Percentiles rank a stretch among this genome's conserved stretches.
These are phyloP conservation scores for Tipula vernalis DNA, from an alignment of 2,888 invertebrate species.

Conservation along the genomic window DNA sequence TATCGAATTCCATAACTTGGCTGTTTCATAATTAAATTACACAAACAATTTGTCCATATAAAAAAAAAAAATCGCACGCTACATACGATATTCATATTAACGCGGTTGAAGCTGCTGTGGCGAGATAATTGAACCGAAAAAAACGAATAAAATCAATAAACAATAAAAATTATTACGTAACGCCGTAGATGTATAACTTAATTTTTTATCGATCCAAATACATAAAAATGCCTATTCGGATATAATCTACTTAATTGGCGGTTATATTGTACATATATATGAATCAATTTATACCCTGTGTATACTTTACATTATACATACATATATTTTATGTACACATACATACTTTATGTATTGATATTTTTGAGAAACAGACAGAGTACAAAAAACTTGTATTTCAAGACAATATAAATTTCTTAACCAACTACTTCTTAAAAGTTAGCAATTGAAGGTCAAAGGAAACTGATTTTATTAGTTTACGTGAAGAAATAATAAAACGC, in stretches of 20 bases:
- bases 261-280: background rate
- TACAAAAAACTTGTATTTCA: background rate
- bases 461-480: background rate
- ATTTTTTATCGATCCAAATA: background rate
- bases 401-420: background rate
- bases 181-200: background rate
- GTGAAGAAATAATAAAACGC: background rate
- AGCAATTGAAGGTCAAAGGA: background rate
- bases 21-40: background rate
- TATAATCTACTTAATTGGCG: background rate
- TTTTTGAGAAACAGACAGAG: background rate
- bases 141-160: background rate
- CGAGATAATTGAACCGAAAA: background rate
- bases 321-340: background rate
- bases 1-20: background rate
- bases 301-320: background rate
- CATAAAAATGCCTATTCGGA: background rate
- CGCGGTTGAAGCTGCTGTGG: background rate
- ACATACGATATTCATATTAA: background rate
- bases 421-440: background rate
- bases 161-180: background rate
- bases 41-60: background rate
- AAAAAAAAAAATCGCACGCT: background rate
- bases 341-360: background rate
- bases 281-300: background rate